These are phyloP conservation scores for Acanthis flammea DNA, from an alignment of 2,797 vertebrate genomes.

Conservation along the genomic window DNA sequence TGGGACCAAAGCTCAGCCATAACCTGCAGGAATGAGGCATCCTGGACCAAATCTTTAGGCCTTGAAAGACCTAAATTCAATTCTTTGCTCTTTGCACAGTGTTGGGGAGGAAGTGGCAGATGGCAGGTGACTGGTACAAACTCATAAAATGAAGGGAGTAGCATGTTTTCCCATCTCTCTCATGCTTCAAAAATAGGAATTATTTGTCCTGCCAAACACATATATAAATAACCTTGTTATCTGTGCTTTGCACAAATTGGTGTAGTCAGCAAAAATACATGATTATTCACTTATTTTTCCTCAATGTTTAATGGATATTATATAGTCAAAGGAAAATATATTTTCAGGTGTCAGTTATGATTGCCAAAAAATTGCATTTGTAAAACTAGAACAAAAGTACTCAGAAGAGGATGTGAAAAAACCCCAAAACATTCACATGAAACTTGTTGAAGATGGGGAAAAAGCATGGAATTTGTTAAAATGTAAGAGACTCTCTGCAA, in stretches of 20 bases:
- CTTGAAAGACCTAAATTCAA: not conserved
- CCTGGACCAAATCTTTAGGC: not conserved
- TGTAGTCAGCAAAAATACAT: not conserved
- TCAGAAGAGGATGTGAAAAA: not conserved
- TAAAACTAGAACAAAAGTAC: not conserved
- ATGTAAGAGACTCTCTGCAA: not conserved
- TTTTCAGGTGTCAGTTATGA: not conserved
- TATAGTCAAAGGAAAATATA: not conserved
- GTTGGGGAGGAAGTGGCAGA: not conserved
- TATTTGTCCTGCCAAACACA: not conserved
- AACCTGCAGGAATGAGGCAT: not conserved
- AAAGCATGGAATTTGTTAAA: not conserved
- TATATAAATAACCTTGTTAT: not conserved
- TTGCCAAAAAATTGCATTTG: not conserved
- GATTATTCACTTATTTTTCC: not conserved
- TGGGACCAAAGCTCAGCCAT: not conserved
- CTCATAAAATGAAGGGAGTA: not conserved
- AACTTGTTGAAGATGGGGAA: not conserved
- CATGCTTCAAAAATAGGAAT: not conserved
- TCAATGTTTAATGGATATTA: not conserved
- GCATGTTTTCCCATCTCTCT: not conserved
- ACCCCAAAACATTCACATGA: not conserved
- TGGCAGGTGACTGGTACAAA: not conserved
- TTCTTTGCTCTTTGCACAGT: not conserved
- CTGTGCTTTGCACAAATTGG: not conserved